phyloP scores from a whole-genome alignment of 2,113 vertebrate species.

The Lophochroa leadbeateri region DNA sequence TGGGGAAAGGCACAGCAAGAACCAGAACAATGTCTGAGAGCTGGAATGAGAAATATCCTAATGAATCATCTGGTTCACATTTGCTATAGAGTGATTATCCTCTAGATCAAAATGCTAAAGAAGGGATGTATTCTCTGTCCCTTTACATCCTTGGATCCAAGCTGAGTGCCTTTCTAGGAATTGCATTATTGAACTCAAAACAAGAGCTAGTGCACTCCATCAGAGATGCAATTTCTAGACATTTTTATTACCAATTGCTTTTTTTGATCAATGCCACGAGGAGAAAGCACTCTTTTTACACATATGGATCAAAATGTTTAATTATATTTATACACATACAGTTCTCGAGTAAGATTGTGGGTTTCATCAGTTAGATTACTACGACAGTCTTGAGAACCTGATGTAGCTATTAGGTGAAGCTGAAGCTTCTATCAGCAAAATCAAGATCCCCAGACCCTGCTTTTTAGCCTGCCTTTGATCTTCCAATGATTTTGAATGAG shows the following conservation, averaged over 20 bases:
- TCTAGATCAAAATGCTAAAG: conserved; percentile 3
- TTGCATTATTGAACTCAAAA: not conserved
- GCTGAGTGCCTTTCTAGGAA: conserved; percentile 5
- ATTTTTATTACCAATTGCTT: not conserved
- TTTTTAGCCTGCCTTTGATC: not conserved
- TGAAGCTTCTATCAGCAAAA: not conserved
- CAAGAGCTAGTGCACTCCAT: not conserved
- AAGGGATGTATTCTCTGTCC: not conserved
- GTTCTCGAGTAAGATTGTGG: not conserved
- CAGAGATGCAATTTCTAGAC: not conserved
- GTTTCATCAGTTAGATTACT: not conserved
- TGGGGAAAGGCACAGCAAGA: not conserved
- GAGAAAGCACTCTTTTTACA: not conserved
- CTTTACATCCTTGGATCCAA: not conserved
- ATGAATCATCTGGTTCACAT: conserved; percentile 34
- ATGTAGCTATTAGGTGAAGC: not conserved
- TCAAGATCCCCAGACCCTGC: not conserved
- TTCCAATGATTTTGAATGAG: not conserved
- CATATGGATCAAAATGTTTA: not conserved
- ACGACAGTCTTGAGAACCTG: not conserved
- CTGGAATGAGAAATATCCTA: conserved; percentile 14
- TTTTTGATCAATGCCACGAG: not conserved
- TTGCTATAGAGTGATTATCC: conserved; percentile 10
- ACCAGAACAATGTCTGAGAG: conserved; percentile 12
- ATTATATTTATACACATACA: not conserved